phyloP scores from a whole-genome alignment of 2,113 vertebrate genomes.

The Planiliza haematocheilus region DNA sequence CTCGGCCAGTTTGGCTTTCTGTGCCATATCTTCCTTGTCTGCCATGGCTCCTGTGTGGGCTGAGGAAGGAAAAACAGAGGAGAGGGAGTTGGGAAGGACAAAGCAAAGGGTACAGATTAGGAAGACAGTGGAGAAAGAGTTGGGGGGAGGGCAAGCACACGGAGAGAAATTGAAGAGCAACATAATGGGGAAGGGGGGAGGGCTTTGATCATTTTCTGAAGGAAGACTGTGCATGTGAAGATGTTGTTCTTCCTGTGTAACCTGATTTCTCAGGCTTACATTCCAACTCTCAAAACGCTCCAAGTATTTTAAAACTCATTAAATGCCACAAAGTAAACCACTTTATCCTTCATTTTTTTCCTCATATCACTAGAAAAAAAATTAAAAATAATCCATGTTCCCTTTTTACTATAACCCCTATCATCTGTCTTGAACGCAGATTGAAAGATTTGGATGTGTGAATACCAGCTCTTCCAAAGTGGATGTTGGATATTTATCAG shows the following conservation, averaged over 20 bases:
- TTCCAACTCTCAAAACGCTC: background rate
- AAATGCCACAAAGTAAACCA: too few species aligned
- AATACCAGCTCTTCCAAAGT: background rate
- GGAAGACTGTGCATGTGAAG: background rate
- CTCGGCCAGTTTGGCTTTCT: conserved; percentile 95
- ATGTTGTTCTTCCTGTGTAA: background rate
- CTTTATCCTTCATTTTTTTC: too few species aligned
- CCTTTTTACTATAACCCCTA: background rate
- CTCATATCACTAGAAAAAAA: too few species aligned
- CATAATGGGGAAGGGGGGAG: background rate
- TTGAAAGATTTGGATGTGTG: background rate
- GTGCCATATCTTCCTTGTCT: conserved; percentile 88
- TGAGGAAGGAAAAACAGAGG: conserved; percentile 38
- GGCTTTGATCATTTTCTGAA: conserved; percentile 24
- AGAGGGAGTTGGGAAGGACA: conserved; percentile 19
- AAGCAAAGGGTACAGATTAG: conserved; percentile 38
- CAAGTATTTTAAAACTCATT: too few species aligned
- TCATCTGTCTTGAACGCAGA: too few species aligned
- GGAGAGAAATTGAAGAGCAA: background rate
- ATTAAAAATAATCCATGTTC: background rate
- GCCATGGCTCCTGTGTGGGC: conserved; percentile 77
- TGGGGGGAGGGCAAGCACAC: conserved; percentile 18
- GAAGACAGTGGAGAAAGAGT: conserved; percentile 2
- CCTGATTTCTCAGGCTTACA: conserved; percentile 1
- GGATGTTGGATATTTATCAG: conserved; percentile 21